phyloP scores from a whole-genome alignment of 35 echinoderm and acorn worm species.

The Stichopus chloronotus region DNA sequence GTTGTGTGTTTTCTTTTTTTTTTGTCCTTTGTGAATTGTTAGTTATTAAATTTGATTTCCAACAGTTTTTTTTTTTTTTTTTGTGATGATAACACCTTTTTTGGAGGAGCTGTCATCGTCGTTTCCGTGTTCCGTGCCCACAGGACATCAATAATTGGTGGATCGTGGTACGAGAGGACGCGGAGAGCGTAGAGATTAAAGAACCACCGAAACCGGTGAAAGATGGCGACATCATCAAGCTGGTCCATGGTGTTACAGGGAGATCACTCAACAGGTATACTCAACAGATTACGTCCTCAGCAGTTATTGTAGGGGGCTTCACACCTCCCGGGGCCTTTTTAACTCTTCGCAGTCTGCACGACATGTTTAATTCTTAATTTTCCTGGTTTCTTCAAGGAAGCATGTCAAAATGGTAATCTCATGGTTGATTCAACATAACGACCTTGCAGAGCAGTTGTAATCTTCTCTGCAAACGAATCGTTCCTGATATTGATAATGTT shows the following conservation, averaged over 20 bases:
- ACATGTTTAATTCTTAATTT: too few species aligned
- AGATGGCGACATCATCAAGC: conserved; percentile 89
- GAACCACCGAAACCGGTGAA: conserved; percentile 58
- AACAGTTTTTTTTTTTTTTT: too few species aligned
- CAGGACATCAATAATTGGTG: conserved; percentile 99
- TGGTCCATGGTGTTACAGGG: conserved; percentile 87
- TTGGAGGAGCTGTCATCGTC: not conserved
- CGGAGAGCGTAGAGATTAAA: conserved; percentile 52
- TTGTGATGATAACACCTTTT: not conserved
- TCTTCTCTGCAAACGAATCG: too few species aligned
- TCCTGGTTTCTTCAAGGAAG: too few species aligned
- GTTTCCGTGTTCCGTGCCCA: not conserved
- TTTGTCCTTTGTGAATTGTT: not conserved
- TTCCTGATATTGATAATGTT: too few species aligned
- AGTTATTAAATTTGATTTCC: not conserved
- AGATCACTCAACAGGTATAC: conserved; percentile 88
- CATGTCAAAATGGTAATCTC: too few species aligned
- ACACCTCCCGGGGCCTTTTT: too few species aligned
- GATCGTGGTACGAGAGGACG: conserved; percentile 84
- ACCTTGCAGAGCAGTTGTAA: too few species aligned
- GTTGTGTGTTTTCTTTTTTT: not conserved
- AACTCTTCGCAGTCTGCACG: too few species aligned
- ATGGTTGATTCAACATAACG: too few species aligned
- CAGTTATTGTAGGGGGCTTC: too few species aligned
- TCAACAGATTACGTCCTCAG: not conserved